Percentiles rank a stretch among this genome's conserved stretches.
phyloP scores from a whole-genome alignment of 2,888 invertebrate genomes.

The Mythimna ferrago region DNA sequence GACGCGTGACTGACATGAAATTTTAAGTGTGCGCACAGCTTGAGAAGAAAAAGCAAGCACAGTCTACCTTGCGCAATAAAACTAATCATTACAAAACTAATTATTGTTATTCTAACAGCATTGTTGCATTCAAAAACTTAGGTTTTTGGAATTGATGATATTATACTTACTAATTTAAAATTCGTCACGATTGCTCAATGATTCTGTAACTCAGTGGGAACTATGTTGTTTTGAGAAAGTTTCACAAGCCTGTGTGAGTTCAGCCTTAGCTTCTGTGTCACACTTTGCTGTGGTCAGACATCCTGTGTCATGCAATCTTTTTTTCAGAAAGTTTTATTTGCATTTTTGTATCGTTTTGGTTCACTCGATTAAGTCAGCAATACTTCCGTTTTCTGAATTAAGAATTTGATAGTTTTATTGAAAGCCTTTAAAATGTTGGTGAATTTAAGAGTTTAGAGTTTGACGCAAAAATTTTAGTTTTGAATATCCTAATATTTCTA shows the following conservation, averaged over 20 bases:
- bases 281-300: not conserved
- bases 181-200: slow-evolving; percentile 50
- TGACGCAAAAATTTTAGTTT: too few species aligned
- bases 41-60: slow-evolving; percentile 47
- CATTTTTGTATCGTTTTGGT: not conserved
- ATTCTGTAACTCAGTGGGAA: slow-evolving; percentile 35
- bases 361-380: not conserved
- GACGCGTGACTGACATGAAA: not conserved
- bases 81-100: slow-evolving; percentile 40
- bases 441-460: too few species aligned
- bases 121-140: slow-evolving; percentile 42
- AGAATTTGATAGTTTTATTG: not conserved
- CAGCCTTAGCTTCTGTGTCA: slow-evolving; percentile 34
- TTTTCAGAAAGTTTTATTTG: slow-evolving; percentile 6
- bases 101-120: slow-evolving; percentile 26
- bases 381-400: not conserved
- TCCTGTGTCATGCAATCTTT: not conserved
- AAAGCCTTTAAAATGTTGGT: not conserved
- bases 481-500: too few species aligned
- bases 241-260: slow-evolving; percentile 33
- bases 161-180: slow-evolving; percentile 28
- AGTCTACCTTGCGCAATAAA: slow-evolving; percentile 44
- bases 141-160: slow-evolving; percentile 56
- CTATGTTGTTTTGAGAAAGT: slow-evolving; percentile 35
- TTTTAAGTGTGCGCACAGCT: slow-evolving; percentile 29